Percentiles rank a stretch among this genome's conserved stretches.
phyloP scores from a whole-genome alignment of 2,888 invertebrate genomes.

The Byasa hedistus region DNA sequence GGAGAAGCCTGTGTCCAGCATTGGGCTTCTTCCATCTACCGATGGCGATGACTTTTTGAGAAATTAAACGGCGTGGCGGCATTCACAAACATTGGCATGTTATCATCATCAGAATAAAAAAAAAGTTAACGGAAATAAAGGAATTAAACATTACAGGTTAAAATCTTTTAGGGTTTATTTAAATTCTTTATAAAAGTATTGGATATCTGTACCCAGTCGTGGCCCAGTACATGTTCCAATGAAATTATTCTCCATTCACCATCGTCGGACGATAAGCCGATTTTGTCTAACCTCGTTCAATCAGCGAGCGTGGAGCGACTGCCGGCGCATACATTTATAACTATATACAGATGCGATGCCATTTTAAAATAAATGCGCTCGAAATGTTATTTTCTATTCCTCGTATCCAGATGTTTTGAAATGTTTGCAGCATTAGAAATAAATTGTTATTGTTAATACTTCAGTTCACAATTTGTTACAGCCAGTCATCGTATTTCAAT shows the following conservation, averaged over 20 bases:
- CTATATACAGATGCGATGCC: conserved; percentile 39
- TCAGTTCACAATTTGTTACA: not conserved
- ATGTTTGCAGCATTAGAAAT: conserved; percentile 20
- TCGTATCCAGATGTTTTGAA: conserved; percentile 21
- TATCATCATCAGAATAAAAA: too few species aligned
- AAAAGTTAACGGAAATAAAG: too few species aligned
- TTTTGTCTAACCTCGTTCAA: conserved; percentile 72
- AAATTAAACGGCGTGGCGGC: too few species aligned
- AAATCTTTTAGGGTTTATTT: conserved; percentile 10
- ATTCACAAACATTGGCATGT: too few species aligned
- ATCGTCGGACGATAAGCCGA: conserved; percentile 67
- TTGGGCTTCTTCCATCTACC: too few species aligned
- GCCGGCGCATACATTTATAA: conserved; percentile 45
- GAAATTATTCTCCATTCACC: conserved; percentile 63
- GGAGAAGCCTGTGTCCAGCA: too few species aligned
- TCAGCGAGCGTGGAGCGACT: conserved; percentile 53
- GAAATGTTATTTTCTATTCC: conserved; percentile 31
- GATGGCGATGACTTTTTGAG: too few species aligned
- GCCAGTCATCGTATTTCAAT: not conserved
- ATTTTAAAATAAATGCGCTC: conserved; percentile 36
- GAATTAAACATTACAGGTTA: not conserved
- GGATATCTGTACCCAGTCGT: conserved; percentile 43
- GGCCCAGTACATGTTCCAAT: conserved; percentile 52
- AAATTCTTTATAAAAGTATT: conserved; percentile 37
- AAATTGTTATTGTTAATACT: conserved; percentile 4